phyloP scores from a whole-genome alignment of 1,140 invertebrate genomes.

The Heliconius eleuchia region DNA sequence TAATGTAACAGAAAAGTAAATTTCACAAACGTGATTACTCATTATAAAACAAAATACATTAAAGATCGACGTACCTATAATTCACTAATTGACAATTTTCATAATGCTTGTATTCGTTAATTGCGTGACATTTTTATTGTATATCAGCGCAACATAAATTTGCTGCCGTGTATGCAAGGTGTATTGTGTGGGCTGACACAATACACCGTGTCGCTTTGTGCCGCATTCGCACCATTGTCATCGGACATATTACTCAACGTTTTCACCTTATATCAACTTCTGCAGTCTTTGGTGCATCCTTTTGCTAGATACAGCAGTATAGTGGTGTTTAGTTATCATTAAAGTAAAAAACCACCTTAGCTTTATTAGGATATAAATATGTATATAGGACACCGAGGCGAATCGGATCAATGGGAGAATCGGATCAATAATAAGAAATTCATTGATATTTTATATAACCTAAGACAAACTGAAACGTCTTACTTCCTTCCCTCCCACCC shows the following conservation, averaged over 20 bases:
- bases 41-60: background rate
- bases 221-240: slow-evolving; percentile 74
- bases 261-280: slow-evolving; percentile 74
- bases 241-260: slow-evolving; percentile 77
- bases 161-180: slow-evolving; percentile 69
- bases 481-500: too few species aligned
- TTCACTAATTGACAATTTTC: background rate
- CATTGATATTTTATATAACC: too few species aligned
- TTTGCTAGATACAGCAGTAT: slow-evolving; percentile 24
- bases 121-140: slow-evolving; percentile 57
- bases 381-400: too few species aligned
- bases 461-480: too few species aligned
- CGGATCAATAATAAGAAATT: too few species aligned
- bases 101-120: slow-evolving; percentile 33
- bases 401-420: too few species aligned
- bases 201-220: slow-evolving; percentile 72
- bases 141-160: slow-evolving; percentile 51
- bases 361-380: background rate
- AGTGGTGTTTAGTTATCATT: background rate
- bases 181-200: slow-evolving; percentile 76
- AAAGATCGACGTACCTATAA: background rate
- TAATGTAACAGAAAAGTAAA: background rate
- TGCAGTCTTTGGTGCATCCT: slow-evolving; percentile 67
- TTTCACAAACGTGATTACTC: background rate
- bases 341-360: background rate